Evolutionary conservation across 2,797 vertebrate species (phyloP).

Genomic region (Lepus oiostolus): DNA sequence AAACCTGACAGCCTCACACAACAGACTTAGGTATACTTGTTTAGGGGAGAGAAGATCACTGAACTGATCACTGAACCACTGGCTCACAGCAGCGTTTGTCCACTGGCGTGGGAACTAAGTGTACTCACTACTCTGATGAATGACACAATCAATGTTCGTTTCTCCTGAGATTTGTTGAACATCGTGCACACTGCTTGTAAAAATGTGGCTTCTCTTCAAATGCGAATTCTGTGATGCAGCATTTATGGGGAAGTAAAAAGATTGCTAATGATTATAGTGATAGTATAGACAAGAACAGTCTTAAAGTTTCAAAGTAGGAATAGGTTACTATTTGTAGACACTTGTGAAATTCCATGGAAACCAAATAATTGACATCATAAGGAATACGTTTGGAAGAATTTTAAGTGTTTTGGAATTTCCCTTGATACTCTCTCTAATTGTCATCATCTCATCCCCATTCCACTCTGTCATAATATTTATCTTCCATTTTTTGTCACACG

Average conservation of each 20-base stretch:
- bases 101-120: neutral
- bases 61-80: neutral
- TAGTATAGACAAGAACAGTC: slow-evolving; percentile 21
- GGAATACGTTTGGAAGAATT: slow-evolving; percentile 66
- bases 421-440: slow-evolving; percentile 60
- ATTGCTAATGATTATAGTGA: slow-evolving; percentile 47
- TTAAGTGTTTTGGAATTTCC: slow-evolving; percentile 65
- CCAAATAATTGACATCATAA: slow-evolving; percentile 47
- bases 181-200: neutral
- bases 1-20: neutral
- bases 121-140: neutral
- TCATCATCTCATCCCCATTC: slow-evolving; percentile 2
- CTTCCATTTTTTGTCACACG: slow-evolving; percentile 15
- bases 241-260: slow-evolving; percentile 41
- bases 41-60: neutral
- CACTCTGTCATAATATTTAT: slow-evolving; percentile 7
- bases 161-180: slow-evolving; percentile 4
- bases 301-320: slow-evolving; percentile 69
- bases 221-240: slow-evolving; percentile 35
- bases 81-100: neutral
- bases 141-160: neutral
- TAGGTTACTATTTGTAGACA: slow-evolving; percentile 49
- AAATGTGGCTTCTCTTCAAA: neutral
- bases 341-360: slow-evolving; percentile 64
- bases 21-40: slow-evolving; percentile 6